Conservation (phyloP, 1,140 invertebrate species). For the Drosophila pseudoobscura region DNA sequence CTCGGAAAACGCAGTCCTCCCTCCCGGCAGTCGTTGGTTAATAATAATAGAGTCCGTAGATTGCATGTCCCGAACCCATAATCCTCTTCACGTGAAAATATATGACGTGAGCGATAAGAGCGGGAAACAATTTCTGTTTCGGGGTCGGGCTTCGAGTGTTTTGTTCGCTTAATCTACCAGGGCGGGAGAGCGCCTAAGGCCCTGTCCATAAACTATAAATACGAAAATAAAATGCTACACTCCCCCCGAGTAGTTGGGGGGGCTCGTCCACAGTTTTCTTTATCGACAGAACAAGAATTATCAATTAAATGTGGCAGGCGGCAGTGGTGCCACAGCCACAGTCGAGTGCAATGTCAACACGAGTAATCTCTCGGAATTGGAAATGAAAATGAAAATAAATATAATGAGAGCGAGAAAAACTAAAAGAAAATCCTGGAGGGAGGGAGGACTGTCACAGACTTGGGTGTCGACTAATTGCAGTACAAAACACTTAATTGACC, state of each 20-base stretch:
- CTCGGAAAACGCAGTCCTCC: neutral
- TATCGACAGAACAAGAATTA: conserved; percentile 68
- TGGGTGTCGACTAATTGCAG: conserved; percentile 53
- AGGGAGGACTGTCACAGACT: neutral
- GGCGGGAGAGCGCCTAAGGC: conserved; percentile 17
- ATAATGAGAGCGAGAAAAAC: conserved; percentile 3
- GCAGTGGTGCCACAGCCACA: neutral
- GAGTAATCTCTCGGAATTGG: conserved; percentile 52
- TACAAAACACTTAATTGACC: conserved; percentile 73
- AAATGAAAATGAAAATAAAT: conserved; percentile 54
- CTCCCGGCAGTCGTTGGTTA: conserved; percentile 26
- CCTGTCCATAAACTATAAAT: conserved; percentile 61
- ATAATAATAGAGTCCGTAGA: conserved; percentile 43
- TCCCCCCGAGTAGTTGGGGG: neutral
- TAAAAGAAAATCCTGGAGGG: conserved; percentile 16
- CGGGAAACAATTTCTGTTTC: conserved; percentile 37
- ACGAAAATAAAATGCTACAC: conserved; percentile 23
- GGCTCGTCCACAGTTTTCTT: conserved; percentile 45
- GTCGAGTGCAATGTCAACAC: conserved; percentile 70
- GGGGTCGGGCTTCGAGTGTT: conserved; percentile 20
- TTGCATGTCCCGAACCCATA: conserved; percentile 63
- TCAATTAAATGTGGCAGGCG: conserved; percentile 69
- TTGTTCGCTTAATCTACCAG: conserved; percentile 50
- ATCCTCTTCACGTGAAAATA: conserved; percentile 62
- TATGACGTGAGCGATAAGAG: conserved; percentile 70